Evolutionary conservation across 2,888 invertebrate species (phyloP), one percentile per base, ranked within the genome.

Genomic region (Aphidoletes aphidimyza): DNA sequence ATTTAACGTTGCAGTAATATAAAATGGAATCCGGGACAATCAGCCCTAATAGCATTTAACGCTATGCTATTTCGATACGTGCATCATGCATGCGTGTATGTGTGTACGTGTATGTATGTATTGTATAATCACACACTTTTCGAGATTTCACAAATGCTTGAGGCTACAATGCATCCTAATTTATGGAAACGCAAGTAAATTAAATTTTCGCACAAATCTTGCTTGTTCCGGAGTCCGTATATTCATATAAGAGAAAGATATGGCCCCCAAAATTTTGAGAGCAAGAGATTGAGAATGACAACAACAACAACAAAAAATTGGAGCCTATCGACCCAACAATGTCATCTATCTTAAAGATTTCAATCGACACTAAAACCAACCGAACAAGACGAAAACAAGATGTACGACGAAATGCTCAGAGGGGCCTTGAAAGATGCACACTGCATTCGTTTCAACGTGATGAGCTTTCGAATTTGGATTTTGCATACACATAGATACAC

Each of bases 111-210:
- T 17, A 47, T 47, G 47, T 47, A 22, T 54, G 54, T 54, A 22
- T 54, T 54, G 22, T 54, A 22, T 54, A 54, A 54, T 54, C 69
- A 69, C 69, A 69, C 69, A 69, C 26, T 30, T 30, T 69, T 14
- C 30, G 30, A 26, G 69, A 69, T 54, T 54, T 54, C 54, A 54
- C 22, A 54, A 22, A n/a, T 54, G 54, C 54, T 54, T 22, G 54
- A 22, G 54, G 54, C 54, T 11, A 54, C 54, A 54, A 54, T 69
- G 69, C 69, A 69, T 30, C 30, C 69, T 30, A 69, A 69, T 69
- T 69, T 69, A 69, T 69, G 69, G 34, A 69, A 69, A 69, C 69
- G 26, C 11, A 69, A 34, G 69, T 14, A 69, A 69, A 69, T 69
- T 69, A 34, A 69, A 69, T 69, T 69, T 69, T 69, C 69, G 69